A percentile compares a stretch with the other conserved stretches of the same genome.
Evolutionary conservation across 37 sponge, comb jelly and placozoan genomes (phyloP).

Genomic region (Chondrosia reniformis): DNA sequence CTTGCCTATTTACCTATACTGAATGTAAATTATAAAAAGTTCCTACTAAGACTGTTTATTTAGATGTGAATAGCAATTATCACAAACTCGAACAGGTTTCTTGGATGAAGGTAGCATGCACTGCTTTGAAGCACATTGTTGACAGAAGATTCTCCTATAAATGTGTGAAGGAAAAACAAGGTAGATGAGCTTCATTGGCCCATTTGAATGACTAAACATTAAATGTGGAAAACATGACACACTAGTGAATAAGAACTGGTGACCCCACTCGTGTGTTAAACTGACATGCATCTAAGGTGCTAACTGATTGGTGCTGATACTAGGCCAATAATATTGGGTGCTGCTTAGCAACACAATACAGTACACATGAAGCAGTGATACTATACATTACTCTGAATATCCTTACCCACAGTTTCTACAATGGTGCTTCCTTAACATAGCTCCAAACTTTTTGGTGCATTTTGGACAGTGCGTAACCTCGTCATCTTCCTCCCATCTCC

Average conservation of each 20-base stretch:
- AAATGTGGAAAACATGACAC: too few species aligned
- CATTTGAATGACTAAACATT: too few species aligned
- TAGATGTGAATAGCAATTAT: constrained; percentile 42
- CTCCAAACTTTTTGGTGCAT: constrained; percentile 50
- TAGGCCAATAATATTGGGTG: too few species aligned
- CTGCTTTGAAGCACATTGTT: constrained; percentile 31
- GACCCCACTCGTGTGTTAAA: too few species aligned
- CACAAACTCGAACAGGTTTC: constrained; percentile 72
- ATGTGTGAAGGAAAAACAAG: background rate
- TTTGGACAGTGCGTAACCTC: constrained; percentile 44
- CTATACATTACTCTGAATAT: background rate
- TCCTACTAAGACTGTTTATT: background rate
- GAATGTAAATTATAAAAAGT: background rate
- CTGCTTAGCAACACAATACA: background rate
- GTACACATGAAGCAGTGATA: background rate
- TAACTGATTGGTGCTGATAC: too few species aligned
- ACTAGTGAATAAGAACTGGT: too few species aligned
- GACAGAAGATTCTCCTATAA: constrained; percentile 64
- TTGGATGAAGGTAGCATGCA: constrained; percentile 42
- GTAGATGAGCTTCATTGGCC: background rate
- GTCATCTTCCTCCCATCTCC: constrained; percentile 68
- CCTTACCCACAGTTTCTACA: constrained; percentile 80
- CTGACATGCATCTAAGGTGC: too few species aligned
- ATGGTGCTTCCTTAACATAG: constrained; percentile 69
- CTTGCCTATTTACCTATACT: too few species aligned